Conservation (phyloP, 2,888 invertebrate genomes). For the Therioaphis trifolii region DNA sequence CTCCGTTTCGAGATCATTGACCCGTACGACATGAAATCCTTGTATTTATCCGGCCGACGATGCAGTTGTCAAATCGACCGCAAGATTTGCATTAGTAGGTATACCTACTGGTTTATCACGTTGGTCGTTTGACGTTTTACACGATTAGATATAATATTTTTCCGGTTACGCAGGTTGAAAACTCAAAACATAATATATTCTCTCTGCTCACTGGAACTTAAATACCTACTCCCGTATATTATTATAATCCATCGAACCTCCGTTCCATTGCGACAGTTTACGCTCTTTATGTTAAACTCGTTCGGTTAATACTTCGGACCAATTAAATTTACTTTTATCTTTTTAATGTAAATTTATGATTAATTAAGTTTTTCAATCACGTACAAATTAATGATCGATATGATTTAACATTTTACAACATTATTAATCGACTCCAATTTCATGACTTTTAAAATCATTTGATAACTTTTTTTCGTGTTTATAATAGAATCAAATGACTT, state of each 20-base stretch:
- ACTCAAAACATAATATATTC: not conserved
- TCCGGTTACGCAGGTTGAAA: not conserved
- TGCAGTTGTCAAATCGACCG: not conserved
- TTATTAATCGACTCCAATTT: too few species aligned
- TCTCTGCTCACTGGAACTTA: not conserved
- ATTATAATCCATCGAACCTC: not conserved
- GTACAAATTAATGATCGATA: too few species aligned
- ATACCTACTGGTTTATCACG: not conserved
- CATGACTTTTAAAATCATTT: too few species aligned
- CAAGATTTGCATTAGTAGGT: too few species aligned
- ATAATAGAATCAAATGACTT: too few species aligned
- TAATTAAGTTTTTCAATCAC: not conserved
- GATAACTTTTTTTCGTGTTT: too few species aligned
- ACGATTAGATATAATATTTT: not conserved
- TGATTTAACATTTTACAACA: too few species aligned
- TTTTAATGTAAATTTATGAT: not conserved
- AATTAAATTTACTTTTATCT: too few species aligned
- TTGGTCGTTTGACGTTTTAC: not conserved
- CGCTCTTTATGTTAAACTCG: too few species aligned
- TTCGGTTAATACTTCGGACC: too few species aligned
- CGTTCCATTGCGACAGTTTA: not conserved
- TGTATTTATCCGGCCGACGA: not conserved
- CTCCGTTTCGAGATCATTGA: conserved; percentile 9
- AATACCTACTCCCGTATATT: not conserved
- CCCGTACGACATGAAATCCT: not conserved